phyloP scores from a whole-genome alignment of 2,113 vertebrate species.

The Ageneiosus marmoratus region DNA sequence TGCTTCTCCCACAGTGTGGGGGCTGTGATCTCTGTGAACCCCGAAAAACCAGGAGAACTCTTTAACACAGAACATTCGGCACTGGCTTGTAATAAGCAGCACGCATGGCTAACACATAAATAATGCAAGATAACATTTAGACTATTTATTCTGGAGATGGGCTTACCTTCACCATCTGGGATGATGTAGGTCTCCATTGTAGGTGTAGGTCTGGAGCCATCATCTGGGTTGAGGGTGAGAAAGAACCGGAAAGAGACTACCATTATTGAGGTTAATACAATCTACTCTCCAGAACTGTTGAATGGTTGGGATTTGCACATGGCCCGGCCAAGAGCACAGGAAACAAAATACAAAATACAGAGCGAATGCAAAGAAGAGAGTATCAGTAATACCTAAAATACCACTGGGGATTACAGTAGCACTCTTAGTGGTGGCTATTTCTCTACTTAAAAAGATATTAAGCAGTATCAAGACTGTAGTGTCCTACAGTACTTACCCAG shows the following conservation, averaged over 20 bases:
- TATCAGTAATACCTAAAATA: not conserved
- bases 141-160: not conserved
- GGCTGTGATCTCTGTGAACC: constrained; percentile 88
- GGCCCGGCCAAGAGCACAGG: constrained; percentile 83
- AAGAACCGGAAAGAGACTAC: constrained; percentile 99
- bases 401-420: not conserved
- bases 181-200: constrained; percentile 90
- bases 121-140: not conserved
- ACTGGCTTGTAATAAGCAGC: not conserved
- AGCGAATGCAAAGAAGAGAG: constrained; percentile 22
- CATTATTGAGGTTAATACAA: constrained; percentile 99
- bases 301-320: constrained; percentile 98
- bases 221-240: constrained; percentile 99
- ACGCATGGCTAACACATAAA: not conserved
- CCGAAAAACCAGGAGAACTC: not conserved
- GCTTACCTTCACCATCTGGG: constrained; percentile 90
- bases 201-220: constrained; percentile 93
- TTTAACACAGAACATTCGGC: not conserved
- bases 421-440: not conserved
- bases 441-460: not conserved
- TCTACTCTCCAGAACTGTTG: constrained; percentile 99
- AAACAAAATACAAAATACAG: constrained; percentile 60
- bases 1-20: constrained; percentile 96
- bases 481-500: constrained; percentile 71
- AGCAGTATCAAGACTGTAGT: constrained; percentile 13